Evolutionary conservation across 2,888 invertebrate species (phyloP), one percentile per base, ranked within the genome.

Genomic region (Catocala nupta): DNA sequence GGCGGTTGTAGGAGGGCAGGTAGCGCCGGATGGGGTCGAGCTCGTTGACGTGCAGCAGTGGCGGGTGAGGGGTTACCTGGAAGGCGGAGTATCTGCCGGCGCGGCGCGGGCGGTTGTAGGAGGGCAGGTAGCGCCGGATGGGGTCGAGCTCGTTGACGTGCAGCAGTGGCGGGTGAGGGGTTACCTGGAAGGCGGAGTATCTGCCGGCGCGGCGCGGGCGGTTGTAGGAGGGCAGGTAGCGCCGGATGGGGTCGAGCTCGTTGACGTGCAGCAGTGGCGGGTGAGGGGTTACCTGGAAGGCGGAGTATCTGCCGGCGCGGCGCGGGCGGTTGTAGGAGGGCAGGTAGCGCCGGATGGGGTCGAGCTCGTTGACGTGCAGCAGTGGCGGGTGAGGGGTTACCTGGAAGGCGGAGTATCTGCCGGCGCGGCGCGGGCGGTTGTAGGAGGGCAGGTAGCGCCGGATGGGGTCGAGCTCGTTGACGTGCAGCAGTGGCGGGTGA

Each of bases 121-220:
- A 99, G 0, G 99, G 99, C 77, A 99, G 94, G 90, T 99, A 99
- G 42, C 99, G 96, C 53, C 99, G 95, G 73, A 99, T 98, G 0
- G 99, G 99, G 91, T 99, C 99, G 68, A 99, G 92, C 91, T 99
- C 99, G 83, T 98, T 99, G 43, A 99, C 97, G 85, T 99, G 98
- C 59, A 99, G 93, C 66, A 99, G 93, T n/a, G n/a, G n/a, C n/a
- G n/a, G n/a, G n/a, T n/a, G n/a, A n/a, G n/a, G n/a, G n/a, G n/a
- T n/a, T n/a, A n/a, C n/a, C 97, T 99, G 99, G 93, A 99, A 99
- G 33, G 99, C 99, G 0, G 99, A 99, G 91, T 99, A 99, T 69
- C 99, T 95, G 50, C 98, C 98, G 55, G 97, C 98, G 81, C 97
- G 96, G 45, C 98, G 95, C 0, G 99, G 99, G 52, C 99, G 95